Conservation (phyloP, 2,797 vertebrate species). For the Neopelma chrysocephalum region DNA sequence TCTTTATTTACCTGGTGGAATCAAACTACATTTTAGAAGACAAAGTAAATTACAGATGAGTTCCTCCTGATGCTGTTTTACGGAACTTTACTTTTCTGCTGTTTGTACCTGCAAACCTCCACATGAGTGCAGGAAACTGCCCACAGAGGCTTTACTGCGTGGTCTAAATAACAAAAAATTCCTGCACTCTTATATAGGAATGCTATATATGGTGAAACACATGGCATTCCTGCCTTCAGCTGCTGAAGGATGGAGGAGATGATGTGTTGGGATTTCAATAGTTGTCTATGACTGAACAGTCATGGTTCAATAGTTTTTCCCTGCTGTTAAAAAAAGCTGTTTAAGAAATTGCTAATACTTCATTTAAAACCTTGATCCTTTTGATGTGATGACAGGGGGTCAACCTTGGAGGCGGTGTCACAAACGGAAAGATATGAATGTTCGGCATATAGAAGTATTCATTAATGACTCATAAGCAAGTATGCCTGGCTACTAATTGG, state of each 20-base stretch:
- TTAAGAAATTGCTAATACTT: conserved; percentile 42
- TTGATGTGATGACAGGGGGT: conserved; percentile 55
- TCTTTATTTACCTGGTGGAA: not conserved
- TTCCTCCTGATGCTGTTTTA: not conserved
- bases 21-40: not conserved
- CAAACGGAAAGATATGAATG: conserved; percentile 51
- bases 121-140: not conserved
- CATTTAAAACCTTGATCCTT: conserved; percentile 55
- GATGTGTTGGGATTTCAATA: not conserved
- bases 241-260: not conserved
- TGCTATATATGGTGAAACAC: not conserved
- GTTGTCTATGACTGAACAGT: not conserved
- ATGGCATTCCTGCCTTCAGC: not conserved
- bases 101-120: not conserved
- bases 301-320: conserved; percentile 40
- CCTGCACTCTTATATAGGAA: not conserved
- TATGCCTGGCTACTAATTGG: conserved; percentile 47
- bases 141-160: fast-evolving
- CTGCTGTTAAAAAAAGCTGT: conserved; percentile 39
- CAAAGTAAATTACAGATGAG: not conserved
- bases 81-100: not conserved
- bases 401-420: conserved; percentile 52
- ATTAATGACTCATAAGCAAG: conserved; percentile 65
- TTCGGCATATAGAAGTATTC: conserved; percentile 60
- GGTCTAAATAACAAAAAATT: not conserved